Conservation (phyloP, 2,113 vertebrate genomes). For the Pluvialis apricaria region DNA sequence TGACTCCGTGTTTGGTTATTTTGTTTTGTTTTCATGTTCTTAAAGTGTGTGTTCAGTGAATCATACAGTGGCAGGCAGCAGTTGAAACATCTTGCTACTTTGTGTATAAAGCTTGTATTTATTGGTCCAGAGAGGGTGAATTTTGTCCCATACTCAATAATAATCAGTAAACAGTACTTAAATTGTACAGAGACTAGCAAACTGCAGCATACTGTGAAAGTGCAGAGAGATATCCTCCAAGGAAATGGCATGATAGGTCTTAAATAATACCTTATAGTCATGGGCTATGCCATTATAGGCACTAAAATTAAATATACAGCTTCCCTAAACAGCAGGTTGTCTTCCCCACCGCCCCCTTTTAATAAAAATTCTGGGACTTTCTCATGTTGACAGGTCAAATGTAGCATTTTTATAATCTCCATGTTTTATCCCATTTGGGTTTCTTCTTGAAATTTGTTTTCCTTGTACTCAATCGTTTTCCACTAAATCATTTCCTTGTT, state of each 20-base stretch:
- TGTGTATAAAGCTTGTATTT: neutral
- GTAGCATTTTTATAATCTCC: conserved; percentile 1
- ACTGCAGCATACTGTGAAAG: conserved; percentile 14
- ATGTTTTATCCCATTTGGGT: neutral
- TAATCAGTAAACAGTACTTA: conserved; percentile 47
- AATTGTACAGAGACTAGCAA: conserved; percentile 8
- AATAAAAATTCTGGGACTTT: conserved; percentile 26
- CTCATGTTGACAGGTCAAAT: conserved; percentile 12
- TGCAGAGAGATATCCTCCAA: conserved; percentile 9
- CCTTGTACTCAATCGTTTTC: neutral
- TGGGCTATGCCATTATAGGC: conserved; percentile 1
- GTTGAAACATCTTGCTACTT: neutral
- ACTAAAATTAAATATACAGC: conserved; percentile 42
- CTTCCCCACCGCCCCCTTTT: conserved; percentile 40
- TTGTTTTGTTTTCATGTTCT: conserved; percentile 4
- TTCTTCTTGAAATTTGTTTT: neutral
- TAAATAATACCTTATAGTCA: conserved; percentile 37
- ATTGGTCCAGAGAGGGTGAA: neutral
- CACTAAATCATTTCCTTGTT: neutral
- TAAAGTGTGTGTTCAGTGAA: neutral
- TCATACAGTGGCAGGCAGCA: neutral
- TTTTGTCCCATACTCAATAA: conserved; percentile 30
- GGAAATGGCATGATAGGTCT: neutral
- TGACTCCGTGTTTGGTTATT: neutral
- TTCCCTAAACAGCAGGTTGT: conserved; percentile 24